Evolutionary conservation across 2,888 invertebrate genomes (phyloP), one percentile per base, ranked within the genome.

Genomic region (Ypsolopha sequella): DNA sequence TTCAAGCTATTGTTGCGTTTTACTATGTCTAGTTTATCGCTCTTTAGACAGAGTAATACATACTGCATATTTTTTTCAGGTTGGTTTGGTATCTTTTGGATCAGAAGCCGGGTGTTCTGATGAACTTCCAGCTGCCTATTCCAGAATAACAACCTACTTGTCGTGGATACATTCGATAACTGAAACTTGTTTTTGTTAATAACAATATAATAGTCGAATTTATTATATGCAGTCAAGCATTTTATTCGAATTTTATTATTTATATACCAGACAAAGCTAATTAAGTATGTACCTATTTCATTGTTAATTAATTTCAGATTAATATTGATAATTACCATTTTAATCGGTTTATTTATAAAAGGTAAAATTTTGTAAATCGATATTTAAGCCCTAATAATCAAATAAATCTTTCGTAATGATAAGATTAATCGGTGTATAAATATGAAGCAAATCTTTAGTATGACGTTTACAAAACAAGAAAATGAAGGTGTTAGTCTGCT

Each of bases 401-500:
- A 24, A 24, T 24, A 24, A 24, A 24, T 24, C 24, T 2, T 24
- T 24, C 2, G 24, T 24, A 24, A 24, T 4, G 24, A 24, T 24
- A 24, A 24, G 24, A 24, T 24, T 24, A 4, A 24, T 24, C 24
- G 24, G 24, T 24, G 24, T 24, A 24, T 24, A 24, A 24, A 24
- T 24, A 24, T 24, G 24, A 24, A 24, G 4, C 24, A 24, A 2
- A 24, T 24, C 24, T 24, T 24, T 4, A 4, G 24, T 24, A 24
- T 24, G 24, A 24, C 24, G 24, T 24, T 24, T 24, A 24, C 24
- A 24, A 24, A 24, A 43, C 11, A 8, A 6, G 8, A 58, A 52
- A 39, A 63, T 63, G 64, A 60, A 58, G 53, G 48, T 53, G 47
- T 35, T 54, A 10, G 14, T 44, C 6, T 41, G 36, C 7, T 52